Evolutionary conservation across 2,113 vertebrate species (phyloP).

Genomic region (Oplegnathus fasciatus): DNA sequence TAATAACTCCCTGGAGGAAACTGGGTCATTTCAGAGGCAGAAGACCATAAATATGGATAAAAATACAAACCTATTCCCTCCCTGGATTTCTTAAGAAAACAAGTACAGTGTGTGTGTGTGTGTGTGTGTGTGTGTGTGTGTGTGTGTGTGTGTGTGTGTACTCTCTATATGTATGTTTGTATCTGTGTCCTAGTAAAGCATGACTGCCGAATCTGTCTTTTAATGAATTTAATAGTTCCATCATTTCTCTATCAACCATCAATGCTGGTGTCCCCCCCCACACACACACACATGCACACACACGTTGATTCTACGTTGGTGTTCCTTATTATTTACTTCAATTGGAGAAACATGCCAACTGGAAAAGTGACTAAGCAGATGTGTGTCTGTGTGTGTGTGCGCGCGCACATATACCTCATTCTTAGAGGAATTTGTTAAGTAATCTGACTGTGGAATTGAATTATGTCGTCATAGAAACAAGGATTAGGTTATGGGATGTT

Average conservation of each 20-base stretch:
- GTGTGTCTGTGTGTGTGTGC: constrained; percentile 42
- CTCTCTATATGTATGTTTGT: constrained; percentile 37
- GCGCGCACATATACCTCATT: constrained; percentile 44
- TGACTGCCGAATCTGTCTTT: constrained; percentile 63
- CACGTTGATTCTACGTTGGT: constrained; percentile 67
- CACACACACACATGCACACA: constrained; percentile 43
- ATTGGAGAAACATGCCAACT: constrained; percentile 54
- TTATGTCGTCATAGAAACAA: constrained; percentile 71
- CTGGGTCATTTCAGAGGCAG: constrained; percentile 37
- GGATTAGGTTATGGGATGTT: constrained; percentile 79
- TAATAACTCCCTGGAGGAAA: constrained; percentile 33
- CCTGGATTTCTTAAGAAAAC: constrained; percentile 28
- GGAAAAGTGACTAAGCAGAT: constrained; percentile 68
- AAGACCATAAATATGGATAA: constrained; percentile 38
- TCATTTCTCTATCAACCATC: constrained; percentile 73
- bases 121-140: constrained; percentile 12
- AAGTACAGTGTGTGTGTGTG: constrained; percentile 3
- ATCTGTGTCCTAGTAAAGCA: constrained; percentile 57
- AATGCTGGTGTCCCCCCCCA: constrained; percentile 59
- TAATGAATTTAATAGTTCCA: constrained; percentile 78
- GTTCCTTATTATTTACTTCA: constrained; percentile 74
- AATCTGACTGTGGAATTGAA: constrained; percentile 73
- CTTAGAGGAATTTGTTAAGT: constrained; percentile 69
- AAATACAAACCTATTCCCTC: constrained; percentile 22
- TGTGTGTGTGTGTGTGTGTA: constrained; percentile 29